Evolutionary conservation across 37 sponge, comb jelly and placozoan species (phyloP), one percentile per base, ranked within the genome.

Genomic region (Ephydatia muelleri): DNA sequence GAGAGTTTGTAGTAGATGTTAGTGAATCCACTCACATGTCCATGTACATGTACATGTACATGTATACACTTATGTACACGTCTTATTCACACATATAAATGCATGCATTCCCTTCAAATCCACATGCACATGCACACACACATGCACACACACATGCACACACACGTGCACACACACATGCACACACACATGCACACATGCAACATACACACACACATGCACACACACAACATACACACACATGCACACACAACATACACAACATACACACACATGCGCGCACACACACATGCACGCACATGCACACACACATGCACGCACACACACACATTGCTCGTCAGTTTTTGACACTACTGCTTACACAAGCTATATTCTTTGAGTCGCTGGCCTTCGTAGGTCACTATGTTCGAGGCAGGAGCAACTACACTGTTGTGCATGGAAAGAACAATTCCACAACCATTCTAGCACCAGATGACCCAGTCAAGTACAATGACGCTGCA

Each of bases 111-210:
- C n/a, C n/a, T n/a, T n/a, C 38, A 76, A 12, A 76, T 13, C 11
- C 78, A 76, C 38, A 76, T 43, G 35, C 38, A 76, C 78, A 76
- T 13, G 27, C 79, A 78, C 49, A 57, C 49, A 78, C 49, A 57
- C 79, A 78, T 8, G 38, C 79, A 78, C 49, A 78, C 79, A 78
- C 49, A 78, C 57, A 78, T 8, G 38, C 79, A 78, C 49, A 78
- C 79, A 40, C 49, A 78, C 57, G 39, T 8, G 38, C 79, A 78
- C 49, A 57, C 79, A 40, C 49, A 57, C 57, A 40, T 8, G 38
- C 79, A 78, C 49, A 78, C 79, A 40, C 34, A 43, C 43, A 43
- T 43, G 43, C 6, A 43, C 43, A 43, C 6, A 6, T 43, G 6
- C 6, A 6, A 43, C 6, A 6, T 43, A 43, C 6, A 6, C 43